Percentiles rank a stretch among this genome's conserved stretches.
Evolutionary conservation across 2,797 vertebrate species (phyloP).

Genomic region (Fistularia commersonii): DNA sequence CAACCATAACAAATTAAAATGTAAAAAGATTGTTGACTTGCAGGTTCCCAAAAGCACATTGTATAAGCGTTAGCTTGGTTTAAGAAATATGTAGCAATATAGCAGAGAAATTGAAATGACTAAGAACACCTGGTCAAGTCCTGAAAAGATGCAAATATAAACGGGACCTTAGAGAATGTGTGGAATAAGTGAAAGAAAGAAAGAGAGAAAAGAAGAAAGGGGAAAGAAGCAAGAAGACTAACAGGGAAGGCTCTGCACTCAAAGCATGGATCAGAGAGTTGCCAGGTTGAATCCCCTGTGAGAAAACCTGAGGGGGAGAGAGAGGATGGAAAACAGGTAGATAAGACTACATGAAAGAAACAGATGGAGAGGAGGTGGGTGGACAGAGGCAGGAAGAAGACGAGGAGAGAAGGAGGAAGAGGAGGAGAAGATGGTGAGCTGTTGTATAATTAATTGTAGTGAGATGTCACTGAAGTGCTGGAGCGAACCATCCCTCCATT

Average conservation of each 20-base stretch:
- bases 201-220: not conserved
- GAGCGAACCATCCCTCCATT: constrained; percentile 47
- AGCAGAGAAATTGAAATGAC: no score
- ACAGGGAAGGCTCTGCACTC: constrained; percentile 4
- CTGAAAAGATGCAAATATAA: not conserved
- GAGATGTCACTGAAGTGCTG: constrained; percentile 53
- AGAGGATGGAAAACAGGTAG: constrained; percentile 1
- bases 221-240: not conserved
- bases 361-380: constrained; percentile 41
- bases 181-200: constrained; percentile 6
- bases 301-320: constrained; percentile 14
- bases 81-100: constrained; percentile 6
- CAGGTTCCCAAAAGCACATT: constrained; percentile 26
- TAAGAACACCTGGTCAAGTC: no score
- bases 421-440: constrained; percentile 20
- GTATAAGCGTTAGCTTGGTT: constrained; percentile 21
- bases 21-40: constrained; percentile 1
- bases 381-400: constrained; percentile 20
- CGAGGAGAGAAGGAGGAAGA: constrained; percentile 9
- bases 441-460: constrained; percentile 63
- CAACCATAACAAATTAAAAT: no score
- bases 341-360: constrained; percentile 34
- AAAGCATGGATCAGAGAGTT: constrained; percentile 19
- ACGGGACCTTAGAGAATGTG: not conserved
- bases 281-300: constrained; percentile 29